A percentile compares a stretch with the other conserved stretches of the same genome.
Evolutionary conservation across 2,888 invertebrate genomes (phyloP).

Genomic region (Pachliopta kotzebuea): DNA sequence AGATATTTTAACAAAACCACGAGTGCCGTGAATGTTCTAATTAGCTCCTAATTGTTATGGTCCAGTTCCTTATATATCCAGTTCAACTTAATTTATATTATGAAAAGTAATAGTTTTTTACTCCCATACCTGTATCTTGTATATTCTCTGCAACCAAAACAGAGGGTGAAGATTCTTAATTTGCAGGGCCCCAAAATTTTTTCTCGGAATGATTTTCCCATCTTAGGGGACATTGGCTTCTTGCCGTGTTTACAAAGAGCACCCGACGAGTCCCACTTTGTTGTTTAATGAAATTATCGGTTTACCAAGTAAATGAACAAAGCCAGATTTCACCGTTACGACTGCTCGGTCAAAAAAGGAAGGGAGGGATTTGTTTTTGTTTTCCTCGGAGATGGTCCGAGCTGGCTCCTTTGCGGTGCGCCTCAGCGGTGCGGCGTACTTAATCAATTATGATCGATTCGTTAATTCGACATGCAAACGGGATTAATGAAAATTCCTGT

Average conservation of each 20-base stretch:
- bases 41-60: too few species aligned
- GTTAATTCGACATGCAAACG: constrained; percentile 70
- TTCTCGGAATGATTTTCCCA: constrained; percentile 74
- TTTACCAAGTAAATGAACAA: constrained; percentile 80
- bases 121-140: constrained; percentile 18
- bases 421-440: constrained; percentile 61
- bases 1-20: too few species aligned
- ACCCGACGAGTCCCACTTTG: constrained; percentile 73
- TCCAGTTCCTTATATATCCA: too few species aligned
- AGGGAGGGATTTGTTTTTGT: constrained; percentile 53
- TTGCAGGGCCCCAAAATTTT: constrained; percentile 63
- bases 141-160: constrained; percentile 37
- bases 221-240: constrained; percentile 79
- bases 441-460: constrained; percentile 80
- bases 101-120: constrained; percentile 12
- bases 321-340: constrained; percentile 74
- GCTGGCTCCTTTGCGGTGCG: constrained; percentile 70
- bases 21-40: too few species aligned
- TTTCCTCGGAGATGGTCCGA: constrained; percentile 58
- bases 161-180: constrained; percentile 48
- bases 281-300: constrained; percentile 81
- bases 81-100: too few species aligned
- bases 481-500: constrained; percentile 47
- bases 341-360: constrained; percentile 68
- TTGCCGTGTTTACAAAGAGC: constrained; percentile 75